phyloP scores from a whole-genome alignment of 2,797 vertebrate species.

The Hypotaenidia philippensis region DNA sequence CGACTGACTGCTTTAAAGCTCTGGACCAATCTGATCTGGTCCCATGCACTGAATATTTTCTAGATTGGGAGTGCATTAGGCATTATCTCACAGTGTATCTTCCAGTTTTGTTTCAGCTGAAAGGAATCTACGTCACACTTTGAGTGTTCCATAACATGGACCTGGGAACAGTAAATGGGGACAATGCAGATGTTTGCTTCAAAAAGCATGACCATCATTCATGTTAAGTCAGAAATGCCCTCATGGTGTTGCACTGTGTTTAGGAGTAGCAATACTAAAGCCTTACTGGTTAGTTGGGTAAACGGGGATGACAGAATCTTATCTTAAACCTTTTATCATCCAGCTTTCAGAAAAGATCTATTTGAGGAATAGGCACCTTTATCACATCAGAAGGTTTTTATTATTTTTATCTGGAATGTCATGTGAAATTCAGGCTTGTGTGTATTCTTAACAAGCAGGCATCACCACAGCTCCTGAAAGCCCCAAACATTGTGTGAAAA shows the following conservation, averaged over 20 bases:
- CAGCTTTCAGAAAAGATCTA: background rate
- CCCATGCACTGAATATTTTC: background rate
- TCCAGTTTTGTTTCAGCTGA: background rate
- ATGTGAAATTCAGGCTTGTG: background rate
- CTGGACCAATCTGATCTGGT: background rate
- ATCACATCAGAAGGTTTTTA: background rate
- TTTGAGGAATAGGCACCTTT: background rate
- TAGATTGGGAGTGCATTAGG: background rate
- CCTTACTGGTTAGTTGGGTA: background rate
- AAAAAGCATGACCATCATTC: background rate
- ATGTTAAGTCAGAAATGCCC: background rate
- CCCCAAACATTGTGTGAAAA: background rate
- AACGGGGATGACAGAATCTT: background rate
- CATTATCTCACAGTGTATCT: background rate
- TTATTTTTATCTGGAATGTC: background rate
- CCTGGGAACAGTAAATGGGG: background rate
- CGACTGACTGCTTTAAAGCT: background rate
- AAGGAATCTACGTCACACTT: accelerated
- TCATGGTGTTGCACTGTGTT: background rate
- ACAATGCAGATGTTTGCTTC: background rate
- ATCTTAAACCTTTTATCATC: background rate
- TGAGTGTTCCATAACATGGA: background rate
- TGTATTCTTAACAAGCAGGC: background rate
- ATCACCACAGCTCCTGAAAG: background rate
- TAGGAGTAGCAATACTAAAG: background rate